phyloP scores from a whole-genome alignment of 2,113 vertebrate species.

The Phainopepla nitens region DNA sequence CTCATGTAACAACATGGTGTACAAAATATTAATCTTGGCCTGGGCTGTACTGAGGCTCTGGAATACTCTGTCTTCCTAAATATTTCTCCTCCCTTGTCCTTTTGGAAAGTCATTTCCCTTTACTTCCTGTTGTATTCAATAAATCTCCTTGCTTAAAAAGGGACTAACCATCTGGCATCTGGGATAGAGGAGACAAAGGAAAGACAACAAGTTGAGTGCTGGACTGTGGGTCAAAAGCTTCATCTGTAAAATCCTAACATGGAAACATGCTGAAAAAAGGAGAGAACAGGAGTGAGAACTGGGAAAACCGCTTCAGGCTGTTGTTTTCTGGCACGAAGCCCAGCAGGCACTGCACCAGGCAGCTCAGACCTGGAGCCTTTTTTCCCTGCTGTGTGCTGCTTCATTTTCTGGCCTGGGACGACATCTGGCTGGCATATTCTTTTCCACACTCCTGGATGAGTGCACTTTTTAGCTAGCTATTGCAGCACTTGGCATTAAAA shows the following conservation, averaged over 20 bases:
- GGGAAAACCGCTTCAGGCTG: not conserved
- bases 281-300: not conserved
- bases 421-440: constrained; percentile 41
- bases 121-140: not conserved
- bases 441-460: not conserved
- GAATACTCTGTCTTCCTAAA: not conserved
- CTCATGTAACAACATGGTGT: not conserved
- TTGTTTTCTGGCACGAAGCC: not conserved
- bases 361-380: not conserved
- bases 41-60: not conserved
- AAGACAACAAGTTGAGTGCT: not conserved
- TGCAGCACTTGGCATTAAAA: not conserved
- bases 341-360: not conserved
- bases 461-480: not conserved
- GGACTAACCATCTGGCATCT: not conserved
- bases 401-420: constrained; percentile 35
- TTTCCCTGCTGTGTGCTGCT: not conserved
- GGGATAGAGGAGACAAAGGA: not conserved
- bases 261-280: not conserved
- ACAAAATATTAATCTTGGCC: not conserved
- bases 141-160: not conserved
- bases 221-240: not conserved
- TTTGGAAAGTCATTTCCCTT: not conserved
- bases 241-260: not conserved
- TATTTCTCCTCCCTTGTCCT: not conserved